Base-by-base conservation (phyloP, 2,113 vertebrate species). In the Catagonus wagneri region DNA sequence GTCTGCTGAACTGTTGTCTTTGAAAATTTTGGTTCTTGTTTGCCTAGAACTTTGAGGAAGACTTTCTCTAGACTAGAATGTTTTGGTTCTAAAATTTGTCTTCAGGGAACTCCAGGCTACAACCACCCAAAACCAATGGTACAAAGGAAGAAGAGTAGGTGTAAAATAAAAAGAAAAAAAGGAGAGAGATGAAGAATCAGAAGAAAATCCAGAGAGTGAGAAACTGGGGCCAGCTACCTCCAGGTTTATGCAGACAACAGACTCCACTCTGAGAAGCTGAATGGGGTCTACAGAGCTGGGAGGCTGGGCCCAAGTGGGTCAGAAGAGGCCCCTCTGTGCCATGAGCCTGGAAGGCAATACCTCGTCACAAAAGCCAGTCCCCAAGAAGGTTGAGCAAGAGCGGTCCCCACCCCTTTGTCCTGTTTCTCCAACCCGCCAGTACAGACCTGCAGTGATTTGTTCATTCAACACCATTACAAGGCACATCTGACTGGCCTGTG, bases 21-120 rank as follows among this genome's bases (percentile, higher is more conserved):
- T 90, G 66, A 78, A 94, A 91, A 22, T 0, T 2, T 92, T 85
- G 81, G 32, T 96, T 94, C 63, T 91, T 72, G 50, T 93, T 88
- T 81, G 25, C 56, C 85, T 86, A 86, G 93, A 94, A 78, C 89
- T 66, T n/a, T 22, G 61, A 84, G 54, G 50, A 90, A 50, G 69
- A 78, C n/a, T 81, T 91, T 81, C 44, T 39, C 56, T 13, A 54
- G 65, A 52, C 89, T 79, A 52, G 39, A 85, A 63, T 68, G 19
- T 58, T 90, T 96, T 22, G 17, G 34, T 93, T 61, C 66, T 84
- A 68, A 83, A 52, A 20, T 39, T 75, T 85, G 90, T 60, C 52
- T 95, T 94, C 50, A 58, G 68, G 72, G 54, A 94, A 87, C 39
- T 89, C 61, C 74, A 76, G 61, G 29, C n/a, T 92, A 69, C 25